Conservation (phyloP, 2,113 vertebrate genomes). For the Copsychus sechellarum region DNA sequence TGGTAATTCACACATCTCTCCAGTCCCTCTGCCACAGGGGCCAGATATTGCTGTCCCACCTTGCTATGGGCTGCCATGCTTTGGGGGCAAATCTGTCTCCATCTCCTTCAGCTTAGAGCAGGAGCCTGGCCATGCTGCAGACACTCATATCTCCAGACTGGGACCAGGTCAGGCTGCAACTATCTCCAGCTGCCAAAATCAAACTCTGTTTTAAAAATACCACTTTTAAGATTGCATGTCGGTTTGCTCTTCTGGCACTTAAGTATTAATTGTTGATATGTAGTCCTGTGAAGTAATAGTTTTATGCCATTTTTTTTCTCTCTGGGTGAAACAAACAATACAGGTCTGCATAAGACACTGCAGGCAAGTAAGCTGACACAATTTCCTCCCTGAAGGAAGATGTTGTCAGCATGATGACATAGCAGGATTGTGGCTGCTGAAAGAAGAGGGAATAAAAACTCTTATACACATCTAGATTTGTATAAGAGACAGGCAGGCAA, state of each 20-base stretch:
- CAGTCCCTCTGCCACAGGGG: neutral
- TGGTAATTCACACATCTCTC: neutral
- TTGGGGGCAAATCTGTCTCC: neutral
- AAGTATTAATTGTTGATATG: neutral
- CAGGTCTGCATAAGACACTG: neutral
- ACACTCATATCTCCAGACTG: too few species aligned
- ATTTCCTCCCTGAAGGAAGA: neutral
- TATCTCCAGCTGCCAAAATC: neutral
- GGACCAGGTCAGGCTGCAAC: neutral
- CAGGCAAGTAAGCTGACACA: neutral
- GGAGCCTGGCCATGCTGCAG: neutral
- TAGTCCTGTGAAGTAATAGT: neutral
- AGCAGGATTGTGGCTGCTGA: neutral
- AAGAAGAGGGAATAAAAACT: neutral
- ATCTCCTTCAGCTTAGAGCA: neutral
- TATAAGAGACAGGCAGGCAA: too few species aligned
- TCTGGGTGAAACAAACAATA: neutral
- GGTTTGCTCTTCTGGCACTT: neutral
- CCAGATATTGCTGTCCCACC: neutral
- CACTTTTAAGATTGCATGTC: neutral
- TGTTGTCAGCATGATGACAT: neutral
- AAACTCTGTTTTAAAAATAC: neutral
- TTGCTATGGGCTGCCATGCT: neutral
- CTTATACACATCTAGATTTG: too few species aligned
- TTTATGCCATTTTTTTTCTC: neutral